Evolutionary conservation across 92 coral and sea anemone genomes (phyloP).

Genomic region (Parazoanthus atlanticus): DNA sequence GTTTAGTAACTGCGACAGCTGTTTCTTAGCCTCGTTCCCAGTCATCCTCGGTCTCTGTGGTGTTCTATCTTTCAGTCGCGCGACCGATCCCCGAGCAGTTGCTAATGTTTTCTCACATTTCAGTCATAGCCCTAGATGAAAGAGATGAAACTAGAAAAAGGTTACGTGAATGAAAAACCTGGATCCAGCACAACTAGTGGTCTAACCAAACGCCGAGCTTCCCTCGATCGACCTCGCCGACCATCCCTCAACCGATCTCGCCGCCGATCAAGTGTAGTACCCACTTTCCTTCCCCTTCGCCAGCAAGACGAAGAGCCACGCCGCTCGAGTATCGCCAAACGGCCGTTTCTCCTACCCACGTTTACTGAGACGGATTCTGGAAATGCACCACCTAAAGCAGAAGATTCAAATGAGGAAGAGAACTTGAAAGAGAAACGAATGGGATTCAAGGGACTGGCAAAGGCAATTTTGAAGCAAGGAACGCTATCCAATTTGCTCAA

Average conservation of each 20-base stretch:
- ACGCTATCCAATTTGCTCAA: constrained; percentile 69
- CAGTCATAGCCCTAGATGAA: neutral
- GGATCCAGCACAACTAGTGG: neutral
- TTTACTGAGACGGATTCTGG: constrained; percentile 55
- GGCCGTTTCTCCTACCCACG: constrained; percentile 66
- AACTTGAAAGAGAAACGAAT: constrained; percentile 33
- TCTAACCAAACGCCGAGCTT: constrained; percentile 3
- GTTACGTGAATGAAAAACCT: neutral
- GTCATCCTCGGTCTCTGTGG: too few relatives aligned
- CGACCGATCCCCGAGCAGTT: too few relatives aligned
- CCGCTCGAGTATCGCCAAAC: constrained; percentile 6
- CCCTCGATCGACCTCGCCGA: constrained; percentile 2
- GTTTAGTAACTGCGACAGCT: too few relatives aligned
- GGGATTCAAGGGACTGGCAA: constrained; percentile 71
- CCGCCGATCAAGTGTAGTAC: neutral
- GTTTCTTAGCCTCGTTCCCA: too few relatives aligned
- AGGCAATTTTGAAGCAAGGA: constrained; percentile 71
- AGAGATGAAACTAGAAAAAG: neutral
- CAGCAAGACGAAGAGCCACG: neutral
- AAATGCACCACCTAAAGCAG: constrained; percentile 33
- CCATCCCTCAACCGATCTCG: neutral
- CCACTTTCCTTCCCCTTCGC: too few relatives aligned
- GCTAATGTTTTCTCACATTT: neutral
- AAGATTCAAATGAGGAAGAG: constrained; percentile 34
- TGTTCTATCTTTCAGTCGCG: too few relatives aligned